These are phyloP conservation scores for Connochaetes taurinus DNA, from an alignment of 2,113 vertebrate genomes.

Conservation along the genomic window DNA sequence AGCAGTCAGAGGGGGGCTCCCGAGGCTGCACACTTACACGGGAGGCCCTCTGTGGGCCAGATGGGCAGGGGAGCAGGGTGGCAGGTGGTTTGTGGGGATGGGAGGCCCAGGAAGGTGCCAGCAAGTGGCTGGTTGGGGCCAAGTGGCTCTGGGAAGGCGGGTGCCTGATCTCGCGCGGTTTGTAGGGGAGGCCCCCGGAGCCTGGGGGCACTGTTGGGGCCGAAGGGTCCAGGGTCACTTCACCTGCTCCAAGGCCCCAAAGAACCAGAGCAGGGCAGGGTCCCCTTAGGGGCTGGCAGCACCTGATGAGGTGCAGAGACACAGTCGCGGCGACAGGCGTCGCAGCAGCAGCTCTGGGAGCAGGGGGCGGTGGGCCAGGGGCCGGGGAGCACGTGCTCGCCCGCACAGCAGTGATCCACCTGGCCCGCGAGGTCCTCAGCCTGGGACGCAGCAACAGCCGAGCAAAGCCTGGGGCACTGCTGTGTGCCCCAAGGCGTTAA, in stretches of 20 bases:
- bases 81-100: not conserved
- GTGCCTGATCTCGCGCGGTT: not conserved
- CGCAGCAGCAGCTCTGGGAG: not conserved
- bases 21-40: not conserved
- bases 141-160: not conserved
- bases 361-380: not conserved
- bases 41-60: not conserved
- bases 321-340: accelerated
- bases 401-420: accelerated
- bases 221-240: not conserved
- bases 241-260: not conserved
- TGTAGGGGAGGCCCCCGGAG: not conserved
- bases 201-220: accelerated
- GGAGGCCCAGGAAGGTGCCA: not conserved
- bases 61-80: not conserved
- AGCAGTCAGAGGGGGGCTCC: not conserved
- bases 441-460: not conserved
- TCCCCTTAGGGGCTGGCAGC: not conserved
- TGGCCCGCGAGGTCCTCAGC: accelerated
- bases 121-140: not conserved
- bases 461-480: not conserved
- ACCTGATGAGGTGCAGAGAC: accelerated
- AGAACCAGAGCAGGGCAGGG: not conserved
- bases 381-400: accelerated
- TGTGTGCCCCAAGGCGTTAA: not conserved